Base-by-base conservation (phyloP, 1,140 invertebrate genomes). In the Latrodectus geometricus region DNA sequence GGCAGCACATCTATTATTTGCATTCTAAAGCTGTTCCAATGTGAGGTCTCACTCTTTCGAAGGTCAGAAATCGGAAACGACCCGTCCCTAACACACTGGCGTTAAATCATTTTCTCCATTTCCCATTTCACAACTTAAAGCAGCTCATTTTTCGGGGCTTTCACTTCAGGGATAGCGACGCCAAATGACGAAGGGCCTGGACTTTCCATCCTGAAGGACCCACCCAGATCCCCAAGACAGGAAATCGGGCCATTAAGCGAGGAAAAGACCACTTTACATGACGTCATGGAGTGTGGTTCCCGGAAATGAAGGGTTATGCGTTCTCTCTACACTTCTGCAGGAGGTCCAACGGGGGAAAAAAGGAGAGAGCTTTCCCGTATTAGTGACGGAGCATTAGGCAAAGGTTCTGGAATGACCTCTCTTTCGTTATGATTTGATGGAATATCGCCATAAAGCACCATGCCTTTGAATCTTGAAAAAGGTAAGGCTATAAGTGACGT, bases 261-360 rank as follows among this genome's bases (percentile, higher is more conserved):
- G 35, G 76, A 66, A 35, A 54, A 15, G 76, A 78, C 76, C 76
- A 78, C 76, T 78, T 78, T 78, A 78, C 76, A 78, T 78, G 76
- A 68, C 76, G 76, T 78, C 76, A 78, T 68, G 17, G 48, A 54
- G 61, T 78, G 61, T 9, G 61, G 76, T 78, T 61, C 54, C 76
- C 76, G 76, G 76, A 78, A 78, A 78, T 78, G 76, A 78, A 68
- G 76, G 76, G 76, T 78, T 78, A 78, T 17, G 61, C 48, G 48
- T 8, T 35, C 76, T 61, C 54, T 14, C 54, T 56, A 9, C 54
- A 9, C 8, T 68, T 14, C 76, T 15, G 7, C 21, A 8, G 65
- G 76, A 54, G 76, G 56, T 21, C 56, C 48, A n/a, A 74, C 68
- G 68, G 21, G 17, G 52, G 74, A 54, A 61, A 61, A 61, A 61